A percentile compares a stretch with the other conserved stretches of the same genome.
These are phyloP conservation scores for Paramormyrops hopkinsi DNA, from an alignment of 2,797 vertebrate genomes.

Conservation along the genomic window DNA sequence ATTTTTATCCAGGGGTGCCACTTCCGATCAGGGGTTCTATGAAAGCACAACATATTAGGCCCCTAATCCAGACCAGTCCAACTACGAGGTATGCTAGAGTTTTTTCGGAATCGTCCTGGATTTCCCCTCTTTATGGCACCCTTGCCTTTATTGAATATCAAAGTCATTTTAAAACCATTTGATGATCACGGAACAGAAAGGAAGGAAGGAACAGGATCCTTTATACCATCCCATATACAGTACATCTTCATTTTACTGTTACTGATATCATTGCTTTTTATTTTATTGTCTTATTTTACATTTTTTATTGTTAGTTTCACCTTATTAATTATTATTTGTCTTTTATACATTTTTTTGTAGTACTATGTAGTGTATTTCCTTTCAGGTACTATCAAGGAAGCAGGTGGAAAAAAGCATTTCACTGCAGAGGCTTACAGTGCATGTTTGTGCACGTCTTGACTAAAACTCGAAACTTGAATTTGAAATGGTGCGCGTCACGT, in stretches of 20 bases:
- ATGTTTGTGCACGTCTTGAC: neutral
- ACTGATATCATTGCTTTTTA: neutral
- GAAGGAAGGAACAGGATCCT: neutral
- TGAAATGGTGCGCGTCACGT: neutral
- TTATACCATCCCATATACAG: neutral
- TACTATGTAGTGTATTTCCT: neutral
- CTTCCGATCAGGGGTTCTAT: neutral
- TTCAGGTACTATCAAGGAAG: neutral
- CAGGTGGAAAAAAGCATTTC: neutral
- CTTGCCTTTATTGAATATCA: neutral
- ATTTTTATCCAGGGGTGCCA: neutral
- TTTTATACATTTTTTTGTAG: neutral
- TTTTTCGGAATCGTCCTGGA: neutral
- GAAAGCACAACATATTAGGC: neutral
- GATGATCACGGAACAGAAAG: neutral
- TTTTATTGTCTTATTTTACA: neutral
- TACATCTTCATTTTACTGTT: neutral
- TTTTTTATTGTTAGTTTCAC: neutral
- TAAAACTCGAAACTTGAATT: neutral
- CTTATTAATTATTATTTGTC: neutral
- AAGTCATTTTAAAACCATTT: neutral
- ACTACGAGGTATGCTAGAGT: neutral
- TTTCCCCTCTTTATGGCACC: neutral
- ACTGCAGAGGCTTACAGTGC: neutral
- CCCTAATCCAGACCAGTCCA: neutral